Evolutionary conservation across 2,888 invertebrate species (phyloP).

Genomic region (Sussaba pulchella): DNA sequence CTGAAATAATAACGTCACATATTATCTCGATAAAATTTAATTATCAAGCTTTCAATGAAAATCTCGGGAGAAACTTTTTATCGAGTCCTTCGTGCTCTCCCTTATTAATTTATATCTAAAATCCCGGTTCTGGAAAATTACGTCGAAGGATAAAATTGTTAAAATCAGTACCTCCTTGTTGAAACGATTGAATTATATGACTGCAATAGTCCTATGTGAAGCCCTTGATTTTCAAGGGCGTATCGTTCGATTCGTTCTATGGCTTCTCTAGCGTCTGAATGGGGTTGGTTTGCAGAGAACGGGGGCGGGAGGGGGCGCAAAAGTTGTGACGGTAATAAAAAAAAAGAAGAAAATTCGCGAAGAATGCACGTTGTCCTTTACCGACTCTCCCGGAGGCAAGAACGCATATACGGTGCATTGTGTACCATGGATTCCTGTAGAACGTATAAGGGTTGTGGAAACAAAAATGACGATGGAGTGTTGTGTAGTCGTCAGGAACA

Average conservation of each 20-base stretch:
- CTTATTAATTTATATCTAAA: too few species aligned
- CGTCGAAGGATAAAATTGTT: neutral
- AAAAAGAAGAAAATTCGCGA: constrained; percentile 19
- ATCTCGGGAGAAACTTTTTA: too few species aligned
- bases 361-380: constrained; percentile 34
- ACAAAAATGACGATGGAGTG: constrained; percentile 39
- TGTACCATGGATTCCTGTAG: constrained; percentile 26
- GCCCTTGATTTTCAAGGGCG: neutral
- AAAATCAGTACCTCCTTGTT: too few species aligned
- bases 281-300: too few species aligned
- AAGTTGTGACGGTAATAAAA: constrained; percentile 4
- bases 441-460: constrained; percentile 28
- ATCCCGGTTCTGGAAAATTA: too few species aligned
- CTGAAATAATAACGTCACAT: neutral
- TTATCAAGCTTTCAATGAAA: neutral
- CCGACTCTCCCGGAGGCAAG: constrained; percentile 22
- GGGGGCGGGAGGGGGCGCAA: neutral
- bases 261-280: too few species aligned
- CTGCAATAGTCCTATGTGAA: neutral
- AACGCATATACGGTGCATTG: constrained; percentile 2
- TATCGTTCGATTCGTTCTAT: neutral
- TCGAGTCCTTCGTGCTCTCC: too few species aligned
- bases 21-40: neutral
- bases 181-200: neutral
- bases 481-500: constrained; percentile 34